Conservation (phyloP, 2,888 invertebrate genomes). For the Torymus tubicola region DNA sequence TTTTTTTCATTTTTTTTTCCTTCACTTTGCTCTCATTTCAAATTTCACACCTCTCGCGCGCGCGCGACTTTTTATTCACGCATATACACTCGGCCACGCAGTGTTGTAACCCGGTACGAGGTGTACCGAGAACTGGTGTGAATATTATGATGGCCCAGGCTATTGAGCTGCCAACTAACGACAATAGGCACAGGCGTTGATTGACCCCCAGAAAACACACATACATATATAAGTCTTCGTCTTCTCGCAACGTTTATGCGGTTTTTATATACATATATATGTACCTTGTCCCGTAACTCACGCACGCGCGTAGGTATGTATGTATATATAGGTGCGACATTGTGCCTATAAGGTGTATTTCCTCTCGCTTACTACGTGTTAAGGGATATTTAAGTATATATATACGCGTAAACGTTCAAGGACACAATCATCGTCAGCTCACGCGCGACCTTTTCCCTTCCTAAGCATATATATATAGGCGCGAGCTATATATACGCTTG, state of each 20-base stretch:
- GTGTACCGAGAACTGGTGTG: constrained; percentile 65
- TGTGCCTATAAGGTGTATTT: constrained; percentile 9
- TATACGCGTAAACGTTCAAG: constrained; percentile 14
- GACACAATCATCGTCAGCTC: neutral
- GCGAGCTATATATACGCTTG: too few relatives aligned
- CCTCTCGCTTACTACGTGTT: neutral
- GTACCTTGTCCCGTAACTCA: neutral
- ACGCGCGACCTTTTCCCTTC: constrained; percentile 18
- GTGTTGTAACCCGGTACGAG: neutral
- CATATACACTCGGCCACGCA: constrained; percentile 62
- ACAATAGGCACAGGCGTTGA: constrained; percentile 44
- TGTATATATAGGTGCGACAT: constrained; percentile 23
- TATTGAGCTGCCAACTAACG: constrained; percentile 71
- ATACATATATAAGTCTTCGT: neutral
- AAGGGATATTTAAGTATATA: too few relatives aligned
- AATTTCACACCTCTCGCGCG: constrained; percentile 64
- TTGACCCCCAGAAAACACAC: constrained; percentile 40
- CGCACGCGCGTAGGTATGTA: constrained; percentile 2
- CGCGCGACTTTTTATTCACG: constrained; percentile 56
- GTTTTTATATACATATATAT: too few relatives aligned
- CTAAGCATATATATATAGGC: too few relatives aligned
- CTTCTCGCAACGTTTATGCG: neutral
- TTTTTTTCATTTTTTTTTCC: constrained; percentile 34
- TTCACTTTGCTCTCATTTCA: constrained; percentile 48
- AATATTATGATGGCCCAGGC: constrained; percentile 75